These are phyloP conservation scores for Zoanthus sociatus DNA, from an alignment of 92 coral and sea anemone species.

Conservation along the genomic window DNA sequence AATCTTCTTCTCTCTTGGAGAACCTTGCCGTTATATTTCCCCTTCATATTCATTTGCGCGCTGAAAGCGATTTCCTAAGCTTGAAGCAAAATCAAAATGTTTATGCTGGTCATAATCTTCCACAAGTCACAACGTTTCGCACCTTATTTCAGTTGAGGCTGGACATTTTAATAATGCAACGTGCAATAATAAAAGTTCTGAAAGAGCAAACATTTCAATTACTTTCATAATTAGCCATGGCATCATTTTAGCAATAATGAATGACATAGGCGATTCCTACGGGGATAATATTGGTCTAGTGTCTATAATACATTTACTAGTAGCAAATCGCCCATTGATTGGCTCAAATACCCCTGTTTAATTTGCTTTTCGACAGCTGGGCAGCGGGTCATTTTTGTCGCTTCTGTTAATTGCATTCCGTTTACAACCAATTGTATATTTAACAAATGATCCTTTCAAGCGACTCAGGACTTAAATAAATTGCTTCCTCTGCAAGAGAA, in stretches of 20 bases:
- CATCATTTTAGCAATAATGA: conserved; percentile 81
- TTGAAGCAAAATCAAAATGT: background rate
- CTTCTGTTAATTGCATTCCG: conserved; percentile 94
- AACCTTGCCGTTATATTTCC: background rate
- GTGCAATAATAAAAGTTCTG: conserved; percentile 66
- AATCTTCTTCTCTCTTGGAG: background rate
- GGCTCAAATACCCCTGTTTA: conserved; percentile 76
- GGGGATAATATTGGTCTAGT: conserved; percentile 80
- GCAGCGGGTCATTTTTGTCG: conserved; percentile 77
- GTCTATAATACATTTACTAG: conserved; percentile 59
- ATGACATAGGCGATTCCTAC: conserved; percentile 72
- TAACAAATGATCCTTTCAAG: conserved; percentile 89
- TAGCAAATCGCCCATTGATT: conserved; percentile 67
- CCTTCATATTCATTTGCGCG: background rate
- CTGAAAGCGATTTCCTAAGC: background rate
- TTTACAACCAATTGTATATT: conserved; percentile 85
- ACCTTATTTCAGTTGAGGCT: conserved; percentile 28
- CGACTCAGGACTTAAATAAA: conserved; percentile 83
- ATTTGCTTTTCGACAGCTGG: conserved; percentile 85
- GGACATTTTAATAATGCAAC: conserved; percentile 60
- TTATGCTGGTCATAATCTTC: conserved; percentile 23
- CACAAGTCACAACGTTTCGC: background rate
- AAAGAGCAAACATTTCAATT: conserved; percentile 86
- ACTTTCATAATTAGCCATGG: conserved; percentile 81
- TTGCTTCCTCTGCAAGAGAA: conserved; percentile 77